A percentile compares a stretch with the other conserved stretches of the same genome.
Evolutionary conservation across 1,140 invertebrate species (phyloP).

Genomic region (Tribolium madens): DNA sequence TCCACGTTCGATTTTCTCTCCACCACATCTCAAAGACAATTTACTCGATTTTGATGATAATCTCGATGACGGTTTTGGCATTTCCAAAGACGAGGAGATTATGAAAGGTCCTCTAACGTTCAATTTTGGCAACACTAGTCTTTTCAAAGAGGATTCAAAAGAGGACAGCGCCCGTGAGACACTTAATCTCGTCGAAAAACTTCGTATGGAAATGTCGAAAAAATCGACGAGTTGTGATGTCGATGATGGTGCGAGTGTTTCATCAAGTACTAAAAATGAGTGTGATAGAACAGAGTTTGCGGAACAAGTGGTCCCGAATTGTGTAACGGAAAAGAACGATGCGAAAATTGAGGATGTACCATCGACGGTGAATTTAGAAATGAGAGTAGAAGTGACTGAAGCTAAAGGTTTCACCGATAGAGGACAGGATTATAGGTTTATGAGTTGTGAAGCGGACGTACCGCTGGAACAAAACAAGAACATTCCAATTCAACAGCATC

Average conservation of each 20-base stretch:
- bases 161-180: constrained; percentile 82
- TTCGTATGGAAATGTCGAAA: constrained; percentile 76
- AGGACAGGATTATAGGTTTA: constrained; percentile 48
- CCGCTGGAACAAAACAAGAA: constrained; percentile 51
- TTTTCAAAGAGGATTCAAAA: constrained; percentile 84
- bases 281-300: constrained; percentile 54
- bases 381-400: constrained; percentile 52
- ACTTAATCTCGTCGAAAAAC: constrained; percentile 81
- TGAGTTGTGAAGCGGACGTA: constrained; percentile 50
- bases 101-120: constrained; percentile 73
- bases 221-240: constrained; percentile 69
- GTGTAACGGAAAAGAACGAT: constrained; percentile 36
- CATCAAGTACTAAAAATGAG: constrained; percentile 56
- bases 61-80: constrained; percentile 75
- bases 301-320: constrained; percentile 59
- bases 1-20: constrained; percentile 77
- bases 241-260: constrained; percentile 59
- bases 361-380: constrained; percentile 47
- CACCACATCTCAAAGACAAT: constrained; percentile 73
- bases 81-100: constrained; percentile 73
- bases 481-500: constrained; percentile 56
- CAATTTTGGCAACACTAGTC: constrained; percentile 72
- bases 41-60: constrained; percentile 77
- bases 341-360: constrained; percentile 44
- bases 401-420: constrained; percentile 40